These are phyloP conservation scores for Ephialtes manifestator DNA, from an alignment of 2,888 invertebrate genomes.

Conservation along the genomic window DNA sequence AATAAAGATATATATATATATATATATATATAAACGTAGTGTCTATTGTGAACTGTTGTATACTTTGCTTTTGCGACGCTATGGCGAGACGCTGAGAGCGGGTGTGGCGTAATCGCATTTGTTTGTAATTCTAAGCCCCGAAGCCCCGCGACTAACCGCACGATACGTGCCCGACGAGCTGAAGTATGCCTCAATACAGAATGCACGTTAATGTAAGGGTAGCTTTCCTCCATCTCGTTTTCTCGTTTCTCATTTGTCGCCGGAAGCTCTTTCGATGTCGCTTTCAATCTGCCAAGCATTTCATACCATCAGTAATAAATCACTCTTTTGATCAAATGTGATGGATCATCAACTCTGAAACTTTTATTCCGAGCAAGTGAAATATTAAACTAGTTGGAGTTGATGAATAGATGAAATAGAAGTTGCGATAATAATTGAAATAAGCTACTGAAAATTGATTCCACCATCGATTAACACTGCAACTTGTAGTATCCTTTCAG, in stretches of 20 bases:
- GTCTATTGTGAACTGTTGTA: not conserved
- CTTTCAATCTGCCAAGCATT: not conserved
- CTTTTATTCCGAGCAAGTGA: not conserved
- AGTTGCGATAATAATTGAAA: not conserved
- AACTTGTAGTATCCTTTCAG: too few relatives aligned
- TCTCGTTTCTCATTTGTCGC: conserved; percentile 18
- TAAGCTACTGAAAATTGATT: not conserved
- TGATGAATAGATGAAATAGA: not conserved
- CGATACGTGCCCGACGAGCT: conserved; percentile 55
- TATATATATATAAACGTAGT: conserved; percentile 1
- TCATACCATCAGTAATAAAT: not conserved
- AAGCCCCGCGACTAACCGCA: conserved; percentile 75
- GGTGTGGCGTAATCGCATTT: conserved; percentile 81
- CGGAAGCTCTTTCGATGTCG: not conserved
- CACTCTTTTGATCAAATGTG: not conserved
- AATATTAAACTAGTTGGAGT: not conserved
- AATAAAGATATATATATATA: not conserved
- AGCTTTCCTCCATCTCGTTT: conserved; percentile 1
- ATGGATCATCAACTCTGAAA: not conserved
- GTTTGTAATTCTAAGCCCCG: conserved; percentile 82
- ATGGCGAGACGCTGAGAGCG: conserved; percentile 36
- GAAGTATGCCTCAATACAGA: conserved; percentile 29
- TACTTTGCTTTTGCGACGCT: conserved; percentile 20
- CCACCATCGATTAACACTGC: too few relatives aligned
- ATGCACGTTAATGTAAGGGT: conserved; percentile 13